Evolutionary conservation across 1,140 invertebrate genomes (phyloP).

Genomic region (Pseudomyrmex concolor): DNA sequence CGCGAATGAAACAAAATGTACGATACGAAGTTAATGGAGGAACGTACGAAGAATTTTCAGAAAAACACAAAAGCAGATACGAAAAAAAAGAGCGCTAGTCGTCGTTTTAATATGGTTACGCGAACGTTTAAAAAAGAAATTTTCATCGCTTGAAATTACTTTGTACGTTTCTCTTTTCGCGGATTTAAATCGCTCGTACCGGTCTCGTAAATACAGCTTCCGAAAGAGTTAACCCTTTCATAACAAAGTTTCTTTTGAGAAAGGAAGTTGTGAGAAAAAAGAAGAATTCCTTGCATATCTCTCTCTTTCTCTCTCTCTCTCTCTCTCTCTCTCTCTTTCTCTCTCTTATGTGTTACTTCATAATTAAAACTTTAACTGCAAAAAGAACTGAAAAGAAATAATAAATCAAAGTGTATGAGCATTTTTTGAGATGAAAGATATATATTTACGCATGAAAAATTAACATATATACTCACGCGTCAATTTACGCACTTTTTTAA

Average conservation of each 20-base stretch:
- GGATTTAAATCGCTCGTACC: conserved; percentile 26
- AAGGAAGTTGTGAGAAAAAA: conserved; percentile 3
- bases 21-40: conserved; percentile 4
- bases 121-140: conserved; percentile 28
- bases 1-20: conserved; percentile 5
- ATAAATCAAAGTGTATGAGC: not conserved
- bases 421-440: not conserved
- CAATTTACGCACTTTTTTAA: conserved; percentile 13
- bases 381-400: not conserved
- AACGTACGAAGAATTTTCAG: not conserved
- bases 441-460: not conserved
- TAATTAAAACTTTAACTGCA: not conserved
- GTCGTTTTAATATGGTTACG: not conserved
- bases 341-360: not conserved
- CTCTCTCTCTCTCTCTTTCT: not conserved
- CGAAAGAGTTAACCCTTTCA: conserved; percentile 25
- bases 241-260: not conserved
- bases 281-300: conserved; percentile 3
- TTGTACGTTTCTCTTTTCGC: not conserved
- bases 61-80: conserved; percentile 16
- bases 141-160: conserved; percentile 1
- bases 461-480: not conserved
- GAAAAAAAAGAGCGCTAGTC: no score
- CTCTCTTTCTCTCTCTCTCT: not conserved
- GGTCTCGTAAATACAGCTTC: conserved; percentile 24